Evolutionary conservation across 2,113 vertebrate species (phyloP), one percentile per base, ranked within the genome.

Genomic region (Xenopus borealis): DNA sequence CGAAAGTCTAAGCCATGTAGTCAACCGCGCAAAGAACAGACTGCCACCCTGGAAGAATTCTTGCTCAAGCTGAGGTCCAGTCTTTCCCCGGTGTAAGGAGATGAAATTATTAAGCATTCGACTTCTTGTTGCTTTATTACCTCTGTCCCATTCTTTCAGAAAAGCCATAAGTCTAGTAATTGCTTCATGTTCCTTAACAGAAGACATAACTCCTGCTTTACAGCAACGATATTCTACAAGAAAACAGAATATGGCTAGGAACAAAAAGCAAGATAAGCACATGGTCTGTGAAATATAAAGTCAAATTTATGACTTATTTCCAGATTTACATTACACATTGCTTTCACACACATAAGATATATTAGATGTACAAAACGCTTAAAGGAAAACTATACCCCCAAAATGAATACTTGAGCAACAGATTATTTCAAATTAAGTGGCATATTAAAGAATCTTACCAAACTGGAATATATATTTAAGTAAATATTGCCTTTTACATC

Each of bases 41-140:
- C 92, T 95, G 80, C 86, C 87, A 33, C 90, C 88, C 69, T 94
- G 91, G 8, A 90, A 90, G 69, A 96, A 94, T 77, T 94, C 87
- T 73, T 87, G 82, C 83, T 97, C 93, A 83, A 96, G 81, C 67
- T 96, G 93, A 7, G 86, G 82, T 62, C 82, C 88, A 0, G 88
- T 94, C 80, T 92, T 95, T 69, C 90, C 91, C 0, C 83, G 16
- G 61, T 88, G 92, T 55, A 71, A 71, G 18, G 71, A 12, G 53
- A 98, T 83, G 78, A 97, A 98, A 17, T 78, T 86, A 23, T 71
- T 78, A 19, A 96, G 80, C 78, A 95, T 87, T 59, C 57, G 83
- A 14, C 58, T 68, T 69, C 88, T 88, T 52, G 81, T 69, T 0
- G 17, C 69, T 80, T 78, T 83, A 79, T 84, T 84, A 0, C 88